These are phyloP conservation scores for Nothoprocta pentlandii DNA, from an alignment of 2,113 vertebrate genomes.

Conservation along the genomic window DNA sequence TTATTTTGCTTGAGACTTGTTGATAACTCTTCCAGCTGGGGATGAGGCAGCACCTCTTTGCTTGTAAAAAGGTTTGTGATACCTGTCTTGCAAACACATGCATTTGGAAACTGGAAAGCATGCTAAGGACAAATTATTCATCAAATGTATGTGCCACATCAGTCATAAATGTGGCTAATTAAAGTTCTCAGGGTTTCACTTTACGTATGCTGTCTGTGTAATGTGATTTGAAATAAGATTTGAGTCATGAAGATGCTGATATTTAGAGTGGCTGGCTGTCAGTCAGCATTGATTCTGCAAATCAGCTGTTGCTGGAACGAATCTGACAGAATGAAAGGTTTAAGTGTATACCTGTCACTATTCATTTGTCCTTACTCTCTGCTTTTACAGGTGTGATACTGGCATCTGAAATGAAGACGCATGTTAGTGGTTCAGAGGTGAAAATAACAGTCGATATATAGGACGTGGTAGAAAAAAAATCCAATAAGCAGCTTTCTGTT, in stretches of 20 bases:
- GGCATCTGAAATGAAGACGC: neutral
- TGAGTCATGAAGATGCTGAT: conserved; percentile 9
- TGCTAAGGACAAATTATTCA: neutral
- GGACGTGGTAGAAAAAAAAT: neutral
- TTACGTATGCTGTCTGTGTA: neutral
- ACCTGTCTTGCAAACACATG: neutral
- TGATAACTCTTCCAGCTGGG: neutral
- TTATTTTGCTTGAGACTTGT: neutral
- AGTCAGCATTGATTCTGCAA: conserved; percentile 40
- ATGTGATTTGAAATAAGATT: neutral
- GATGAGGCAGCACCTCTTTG: neutral
- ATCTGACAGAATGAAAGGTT: conserved; percentile 33
- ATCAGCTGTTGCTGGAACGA: neutral
- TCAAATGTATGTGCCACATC: neutral
- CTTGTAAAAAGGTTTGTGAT: neutral
- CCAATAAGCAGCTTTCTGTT: neutral
- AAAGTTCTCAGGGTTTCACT: neutral
- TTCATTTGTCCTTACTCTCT: neutral
- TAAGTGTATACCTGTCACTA: neutral
- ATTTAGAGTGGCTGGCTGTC: conserved; percentile 2
- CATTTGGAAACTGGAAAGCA: neutral
- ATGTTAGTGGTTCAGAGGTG: neutral
- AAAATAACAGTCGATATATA: neutral
- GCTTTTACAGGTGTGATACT: neutral
- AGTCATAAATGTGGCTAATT: neutral